Percentiles rank a stretch among this genome's conserved stretches.
Evolutionary conservation across 2,113 vertebrate genomes (phyloP).

Genomic region (Pycnonotus jocosus): DNA sequence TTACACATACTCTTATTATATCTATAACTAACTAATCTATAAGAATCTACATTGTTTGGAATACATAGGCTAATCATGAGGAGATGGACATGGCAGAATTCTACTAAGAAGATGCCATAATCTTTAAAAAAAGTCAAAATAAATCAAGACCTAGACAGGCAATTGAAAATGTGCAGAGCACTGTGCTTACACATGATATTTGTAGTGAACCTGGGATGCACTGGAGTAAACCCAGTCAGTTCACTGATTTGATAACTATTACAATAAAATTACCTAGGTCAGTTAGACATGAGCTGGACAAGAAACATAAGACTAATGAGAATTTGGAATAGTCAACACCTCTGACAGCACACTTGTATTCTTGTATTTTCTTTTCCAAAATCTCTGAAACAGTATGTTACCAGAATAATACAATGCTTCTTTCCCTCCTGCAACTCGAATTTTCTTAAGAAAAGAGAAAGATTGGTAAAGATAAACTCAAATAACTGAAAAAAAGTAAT

Average conservation of each 20-base stretch:
- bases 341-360: background rate
- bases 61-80: background rate
- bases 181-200: background rate
- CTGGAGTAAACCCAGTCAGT: background rate
- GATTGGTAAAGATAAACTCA: background rate
- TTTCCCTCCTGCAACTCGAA: background rate
- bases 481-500: background rate
- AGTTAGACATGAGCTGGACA: background rate
- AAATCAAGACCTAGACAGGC: background rate
- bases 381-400: background rate
- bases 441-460: background rate
- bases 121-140: background rate
- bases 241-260: background rate
- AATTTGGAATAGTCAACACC: background rate
- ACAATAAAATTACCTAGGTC: background rate
- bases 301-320: background rate
- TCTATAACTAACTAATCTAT: background rate
- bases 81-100: background rate
- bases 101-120: background rate
- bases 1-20: background rate
- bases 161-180: background rate
- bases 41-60: background rate
- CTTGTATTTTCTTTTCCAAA: background rate
- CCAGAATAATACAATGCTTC: background rate
- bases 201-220: background rate